Evolutionary conservation across 2,888 invertebrate species (phyloP), one percentile per base, ranked within the genome.

Genomic region (Ormyrus pomaceus): DNA sequence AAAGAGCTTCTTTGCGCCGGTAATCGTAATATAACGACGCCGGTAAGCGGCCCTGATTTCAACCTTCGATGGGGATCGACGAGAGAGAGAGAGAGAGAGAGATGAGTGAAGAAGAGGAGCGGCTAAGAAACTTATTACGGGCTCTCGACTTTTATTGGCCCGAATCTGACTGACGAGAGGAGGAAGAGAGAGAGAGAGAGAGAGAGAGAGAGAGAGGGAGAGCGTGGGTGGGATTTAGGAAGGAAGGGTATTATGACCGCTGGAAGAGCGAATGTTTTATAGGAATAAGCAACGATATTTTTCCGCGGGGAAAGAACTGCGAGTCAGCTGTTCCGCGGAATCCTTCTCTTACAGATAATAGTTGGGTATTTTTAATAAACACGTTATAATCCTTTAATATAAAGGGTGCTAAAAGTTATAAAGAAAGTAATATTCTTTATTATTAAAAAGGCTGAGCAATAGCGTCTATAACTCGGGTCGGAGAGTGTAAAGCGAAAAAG

Each of bases 21-120:
- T 70, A 70, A 70, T 70, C 70, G 70, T 48, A 69, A 46, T 56
- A 56, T 56, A 69, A 69, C 69, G 55, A 48, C 8, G 56, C 53
- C 11, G 34, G 5, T 53, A 58, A 62, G 55, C 62, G 61, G 53
- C 9, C 34, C 62, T 51, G 58, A 58, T 61, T 61, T 45, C 19
- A 53, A 45, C 62, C 34, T 51, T 53, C 53, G 72, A 61, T 72
- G 51, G 45, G 34, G 34, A 53, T n/a, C 48, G n/a, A 7, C 59
- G 51, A 59, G 51, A 51, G 56, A 61, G 13, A 19, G 56, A 48
- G n/a, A 13, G 58, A 51, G 56, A 61, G 13, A 19, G 56, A 48
- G n/a, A 13, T 50, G 55, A 9, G 13, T 46, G 51, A 19, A 50
- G 8, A 48, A 34, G 61, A 34, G 8, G 58, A 5, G 48, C 6